Base-by-base conservation (phyloP, 2,113 vertebrate genomes). In the Ceyx melanurus region DNA sequence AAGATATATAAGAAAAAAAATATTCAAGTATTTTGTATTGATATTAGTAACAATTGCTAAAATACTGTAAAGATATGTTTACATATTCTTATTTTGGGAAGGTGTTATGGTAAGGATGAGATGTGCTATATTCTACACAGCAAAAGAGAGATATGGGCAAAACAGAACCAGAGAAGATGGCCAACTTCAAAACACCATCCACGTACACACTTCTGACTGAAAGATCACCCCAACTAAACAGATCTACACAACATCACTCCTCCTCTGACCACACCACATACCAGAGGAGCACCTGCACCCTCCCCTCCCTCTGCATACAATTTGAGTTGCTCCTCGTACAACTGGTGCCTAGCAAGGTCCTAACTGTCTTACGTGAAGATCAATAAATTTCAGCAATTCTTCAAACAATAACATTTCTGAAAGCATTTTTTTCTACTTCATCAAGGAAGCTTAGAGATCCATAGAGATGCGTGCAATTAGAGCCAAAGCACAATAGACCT, bases 361-460 rank as follows among this genome's bases (percentile, higher is more conserved):
- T 26, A 78, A 48, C 53, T 45, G 64, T 54, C 75, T 74, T 71
- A 43, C 40, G 37, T 35, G 16, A 88, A 82, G 64, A 87, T 82
- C 79, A 71, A 60, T n/a, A 89, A 12, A 76, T 62, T 76, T 82
- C 93, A 93, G 42, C 64, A 70, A 57, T 58, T 91, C 84, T 89
- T 78, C 64, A 72, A 93, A 91, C 50, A 58, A 84, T 82, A 82
- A 89, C 54, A 45, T 87, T 87, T 84, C 40, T 60, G 11, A 64
- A 85, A 85, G 46, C 9, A 9, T 6, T 82, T 92, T 92, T 80
- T 87, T 56, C 80, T 90, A n/a, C n/a, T 82, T 91, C 78, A 87
- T 79, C 92, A 92, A 74, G 58, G 54, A 90, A 95, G 25, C 14
- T 31, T 82, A 74, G 40, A 82, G 77, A 77, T 89, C 85, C 60